A percentile compares a stretch with the other conserved stretches of the same genome.
These are phyloP conservation scores for Centropyge bicolor DNA, from an alignment of 2,797 vertebrate genomes.

Conservation along the genomic window DNA sequence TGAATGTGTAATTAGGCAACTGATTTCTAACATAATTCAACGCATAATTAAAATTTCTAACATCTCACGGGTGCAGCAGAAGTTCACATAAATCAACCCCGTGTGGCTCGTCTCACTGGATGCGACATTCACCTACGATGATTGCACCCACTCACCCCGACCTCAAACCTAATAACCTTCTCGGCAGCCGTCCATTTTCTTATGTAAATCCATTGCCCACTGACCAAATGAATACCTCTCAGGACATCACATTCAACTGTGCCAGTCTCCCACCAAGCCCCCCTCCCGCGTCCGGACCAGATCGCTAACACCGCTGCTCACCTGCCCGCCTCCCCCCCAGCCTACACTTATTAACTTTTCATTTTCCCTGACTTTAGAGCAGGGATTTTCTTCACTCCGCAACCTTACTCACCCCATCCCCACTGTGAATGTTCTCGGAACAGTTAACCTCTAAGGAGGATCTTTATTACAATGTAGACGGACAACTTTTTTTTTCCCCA, in stretches of 20 bases:
- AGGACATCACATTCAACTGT: conserved; percentile 48
- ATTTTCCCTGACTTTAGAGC: conserved; percentile 68
- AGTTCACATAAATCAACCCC: background rate
- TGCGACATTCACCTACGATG: background rate
- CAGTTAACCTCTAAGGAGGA: conserved; percentile 64
- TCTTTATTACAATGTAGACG: conserved; percentile 75
- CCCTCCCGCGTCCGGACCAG: conserved; percentile 50
- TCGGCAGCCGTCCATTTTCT: conserved; percentile 31
- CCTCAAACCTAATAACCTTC: conserved; percentile 33
- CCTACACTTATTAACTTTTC: conserved; percentile 74
- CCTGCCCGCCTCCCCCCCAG: conserved; percentile 23
- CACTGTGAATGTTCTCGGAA: conserved; percentile 75
- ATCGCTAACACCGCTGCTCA: conserved; percentile 59
- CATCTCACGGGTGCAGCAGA: background rate
- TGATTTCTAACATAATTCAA: background rate
- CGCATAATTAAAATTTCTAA: background rate
- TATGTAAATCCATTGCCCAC: conserved; percentile 51
- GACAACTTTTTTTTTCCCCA: conserved; percentile 29
- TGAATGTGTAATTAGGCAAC: background rate
- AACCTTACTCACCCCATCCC: conserved; percentile 67
- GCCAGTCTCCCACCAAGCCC: conserved; percentile 65
- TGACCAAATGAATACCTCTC: conserved; percentile 49
- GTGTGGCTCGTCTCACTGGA: background rate
- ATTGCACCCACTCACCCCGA: conserved; percentile 27
- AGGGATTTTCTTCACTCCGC: conserved; percentile 67